Evolutionary conservation across 2,113 vertebrate species (phyloP).

Genomic region (Forbesichthys papilliferus): DNA sequence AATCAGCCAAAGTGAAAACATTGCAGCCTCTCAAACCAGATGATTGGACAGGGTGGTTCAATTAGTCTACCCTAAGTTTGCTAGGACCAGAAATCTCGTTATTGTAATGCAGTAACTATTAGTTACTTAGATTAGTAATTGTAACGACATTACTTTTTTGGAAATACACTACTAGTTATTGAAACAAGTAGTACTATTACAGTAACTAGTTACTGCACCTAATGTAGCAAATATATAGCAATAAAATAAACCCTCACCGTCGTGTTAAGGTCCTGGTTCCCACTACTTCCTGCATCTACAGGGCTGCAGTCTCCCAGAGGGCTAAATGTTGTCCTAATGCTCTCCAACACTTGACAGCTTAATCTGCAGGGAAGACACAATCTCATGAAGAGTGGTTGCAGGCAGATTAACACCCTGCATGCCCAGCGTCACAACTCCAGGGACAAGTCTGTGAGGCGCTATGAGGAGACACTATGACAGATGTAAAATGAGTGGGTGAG

Average conservation of each 20-base stretch:
- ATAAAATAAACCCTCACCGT: conserved; percentile 69
- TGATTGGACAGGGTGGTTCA: no score
- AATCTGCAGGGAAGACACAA: conserved; percentile 74
- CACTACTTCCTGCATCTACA: conserved; percentile 60
- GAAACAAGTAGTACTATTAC: no score
- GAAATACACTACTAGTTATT: no score
- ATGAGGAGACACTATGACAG: background rate
- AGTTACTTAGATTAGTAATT: no score
- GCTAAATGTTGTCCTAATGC: conserved; percentile 72
- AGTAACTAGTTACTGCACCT: no score
- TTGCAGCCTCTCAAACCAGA: no score
- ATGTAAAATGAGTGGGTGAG: background rate
- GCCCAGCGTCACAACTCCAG: background rate
- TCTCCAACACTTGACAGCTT: conserved; percentile 88
- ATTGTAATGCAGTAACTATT: no score
- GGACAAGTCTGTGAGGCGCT: conserved; percentile 1
- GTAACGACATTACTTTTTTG: no score
- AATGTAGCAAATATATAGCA: background rate
- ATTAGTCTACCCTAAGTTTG: no score
- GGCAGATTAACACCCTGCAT: conserved; percentile 5
- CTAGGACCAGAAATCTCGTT: no score
- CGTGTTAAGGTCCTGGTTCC: conserved; percentile 82
- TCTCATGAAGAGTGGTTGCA: background rate
- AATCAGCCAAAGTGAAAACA: no score
- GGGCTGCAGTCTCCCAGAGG: conserved; percentile 71